These are phyloP conservation scores for Cheilinus undulatus DNA, from an alignment of 2,113 vertebrate species.

Conservation along the genomic window DNA sequence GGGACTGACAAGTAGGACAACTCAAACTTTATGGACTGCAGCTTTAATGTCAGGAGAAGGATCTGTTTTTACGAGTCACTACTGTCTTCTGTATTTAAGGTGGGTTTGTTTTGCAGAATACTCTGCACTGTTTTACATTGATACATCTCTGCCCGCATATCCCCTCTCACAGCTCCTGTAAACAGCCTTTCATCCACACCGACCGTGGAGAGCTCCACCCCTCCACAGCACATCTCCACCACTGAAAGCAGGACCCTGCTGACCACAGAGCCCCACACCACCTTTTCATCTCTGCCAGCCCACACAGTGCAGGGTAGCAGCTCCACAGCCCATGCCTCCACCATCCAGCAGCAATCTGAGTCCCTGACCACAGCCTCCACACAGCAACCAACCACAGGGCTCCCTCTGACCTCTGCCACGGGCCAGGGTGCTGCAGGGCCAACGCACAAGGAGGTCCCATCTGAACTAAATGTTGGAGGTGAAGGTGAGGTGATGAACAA, in stretches of 20 bases:
- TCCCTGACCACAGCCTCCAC: constrained; percentile 18
- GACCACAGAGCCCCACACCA: constrained; percentile 21
- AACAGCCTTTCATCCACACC: constrained; percentile 42
- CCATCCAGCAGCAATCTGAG: constrained; percentile 49
- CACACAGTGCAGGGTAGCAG: constrained; percentile 36
- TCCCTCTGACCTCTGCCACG: constrained; percentile 17
- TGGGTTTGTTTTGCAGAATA: constrained; percentile 28
- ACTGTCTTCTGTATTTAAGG: not conserved
- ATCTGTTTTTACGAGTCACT: not conserved
- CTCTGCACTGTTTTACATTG: constrained; percentile 40
- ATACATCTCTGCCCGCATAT: constrained; percentile 37
- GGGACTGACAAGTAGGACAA: too few relatives aligned
- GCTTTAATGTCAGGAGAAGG: constrained; percentile 16
- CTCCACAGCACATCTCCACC: constrained; percentile 5
- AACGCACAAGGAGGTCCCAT: constrained; percentile 61
- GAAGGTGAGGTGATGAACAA: constrained; percentile 67
- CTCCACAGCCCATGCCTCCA: constrained; percentile 58
- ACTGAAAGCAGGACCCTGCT: not conserved
- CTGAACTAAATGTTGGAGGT: constrained; percentile 81
- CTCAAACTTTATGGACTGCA: not conserved
- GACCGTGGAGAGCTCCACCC: constrained; percentile 10
- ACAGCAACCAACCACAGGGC: constrained; percentile 2
- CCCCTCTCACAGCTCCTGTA: constrained; percentile 41
- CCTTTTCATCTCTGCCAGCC: constrained; percentile 53
- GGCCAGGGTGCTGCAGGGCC: constrained; percentile 49